phyloP scores from a whole-genome alignment of 53 echinoderm and acorn worm genomes.

The Holothuria scabra region DNA sequence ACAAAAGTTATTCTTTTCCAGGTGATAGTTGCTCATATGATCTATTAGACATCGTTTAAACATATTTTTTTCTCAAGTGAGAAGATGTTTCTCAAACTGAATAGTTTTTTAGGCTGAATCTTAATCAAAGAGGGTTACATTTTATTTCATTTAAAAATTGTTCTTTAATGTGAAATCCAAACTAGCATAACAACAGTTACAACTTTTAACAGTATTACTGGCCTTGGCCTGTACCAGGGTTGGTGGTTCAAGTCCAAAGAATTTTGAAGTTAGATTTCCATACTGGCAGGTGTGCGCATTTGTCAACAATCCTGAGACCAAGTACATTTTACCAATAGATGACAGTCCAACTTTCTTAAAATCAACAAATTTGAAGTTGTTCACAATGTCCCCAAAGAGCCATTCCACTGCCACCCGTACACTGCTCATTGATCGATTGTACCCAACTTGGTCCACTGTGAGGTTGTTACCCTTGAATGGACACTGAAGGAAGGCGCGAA shows the following conservation, averaged over 20 bases:
- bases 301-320: constrained; percentile 64
- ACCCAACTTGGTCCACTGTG: constrained; percentile 51
- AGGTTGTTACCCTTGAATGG: constrained; percentile 49
- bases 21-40: too few relatives aligned
- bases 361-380: constrained; percentile 50
- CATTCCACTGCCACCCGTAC: constrained; percentile 67
- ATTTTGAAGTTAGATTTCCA: constrained; percentile 55
- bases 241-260: constrained; percentile 65
- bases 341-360: constrained; percentile 47
- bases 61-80: too few relatives aligned
- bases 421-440: constrained; percentile 54
- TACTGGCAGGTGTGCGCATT: constrained; percentile 63
- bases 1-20: too few relatives aligned
- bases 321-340: constrained; percentile 67
- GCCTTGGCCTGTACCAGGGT: constrained; percentile 63
- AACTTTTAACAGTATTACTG: too few relatives aligned
- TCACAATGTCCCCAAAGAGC: too few relatives aligned
- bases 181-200: too few relatives aligned
- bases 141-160: too few relatives aligned
- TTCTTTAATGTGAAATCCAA: too few relatives aligned
- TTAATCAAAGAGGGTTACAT: too few relatives aligned
- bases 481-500: constrained; percentile 62
- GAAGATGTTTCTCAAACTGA: too few relatives aligned
- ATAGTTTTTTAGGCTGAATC: too few relatives aligned
- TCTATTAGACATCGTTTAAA: too few relatives aligned